Base-by-base conservation (phyloP, 2,797 vertebrate species). In the Crenichthys baileyi region DNA sequence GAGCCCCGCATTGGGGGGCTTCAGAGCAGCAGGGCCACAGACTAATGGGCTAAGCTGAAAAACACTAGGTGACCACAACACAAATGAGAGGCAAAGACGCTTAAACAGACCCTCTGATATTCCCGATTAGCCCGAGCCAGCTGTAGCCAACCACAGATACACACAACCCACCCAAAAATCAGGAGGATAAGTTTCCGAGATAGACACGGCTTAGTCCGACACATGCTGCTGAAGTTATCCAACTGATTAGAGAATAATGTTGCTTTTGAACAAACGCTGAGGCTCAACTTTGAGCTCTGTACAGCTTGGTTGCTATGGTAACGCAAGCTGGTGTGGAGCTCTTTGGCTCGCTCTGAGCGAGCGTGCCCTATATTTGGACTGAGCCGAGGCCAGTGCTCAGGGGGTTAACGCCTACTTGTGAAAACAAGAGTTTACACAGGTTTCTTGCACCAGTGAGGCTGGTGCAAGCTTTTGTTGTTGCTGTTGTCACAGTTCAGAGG, bases 321-420 rank as follows among this genome's bases (percentile, higher is more conserved):
- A 95, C 92, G 53, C 79, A 90, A 90, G 90, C 90, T 91, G 88
- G 86, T 91, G 90, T 90, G 87, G 87, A 93, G 90, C 90, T 87
- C 87, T 91, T 83, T 88, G 86, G 90, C 86, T 92, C 13, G 31
- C 72, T 89, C 85, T 77, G 77, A 68, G 75, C 55, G 77, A 90
- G 77, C 68, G 67, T 53, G 87, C 86, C 92, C 91, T 93, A 93
- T 91, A 93, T 94, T 92, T 94, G 94, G 92, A 92, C 85, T 77
- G 85, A 87, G 87, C 87, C 8, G 81, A 89, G 88, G 85, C 92
- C 91, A 85, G 85, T 90, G 94, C 91, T 90, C 74, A 72, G 76
- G 76, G 88, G 90, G 92, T 93, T 84, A 85, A 91, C 90, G 88
- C 92, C 94, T 84, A 93, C 92, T 87, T 68, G 90, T 73, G 80